A percentile compares a stretch with the other conserved stretches of the same genome.
Evolutionary conservation across 1,140 invertebrate genomes (phyloP).

Genomic region (Steinernema feltiae): DNA sequence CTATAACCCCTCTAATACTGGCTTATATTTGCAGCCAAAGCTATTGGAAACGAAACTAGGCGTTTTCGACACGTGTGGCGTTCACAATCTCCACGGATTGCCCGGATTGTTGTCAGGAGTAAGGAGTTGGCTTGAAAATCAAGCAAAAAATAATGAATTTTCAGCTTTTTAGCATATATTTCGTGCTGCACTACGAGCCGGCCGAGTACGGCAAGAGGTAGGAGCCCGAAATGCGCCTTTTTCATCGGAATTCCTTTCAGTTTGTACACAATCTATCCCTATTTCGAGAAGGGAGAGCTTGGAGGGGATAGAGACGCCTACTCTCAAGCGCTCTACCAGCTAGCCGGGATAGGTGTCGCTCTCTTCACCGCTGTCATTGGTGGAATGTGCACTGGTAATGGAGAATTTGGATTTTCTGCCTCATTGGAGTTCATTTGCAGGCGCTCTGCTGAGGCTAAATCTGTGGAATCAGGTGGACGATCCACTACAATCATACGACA

Average conservation of each 20-base stretch:
- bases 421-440: constrained; percentile 31
- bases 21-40: constrained; percentile 59
- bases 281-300: constrained; percentile 59
- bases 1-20: background rate
- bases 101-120: constrained; percentile 78
- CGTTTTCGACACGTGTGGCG: constrained; percentile 85
- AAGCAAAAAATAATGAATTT: constrained; percentile 5
- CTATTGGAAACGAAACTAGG: constrained; percentile 66
- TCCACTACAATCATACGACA: constrained; percentile 46
- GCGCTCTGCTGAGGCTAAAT: constrained; percentile 42
- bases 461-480: constrained; percentile 48
- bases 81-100: constrained; percentile 91
- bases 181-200: constrained; percentile 49
- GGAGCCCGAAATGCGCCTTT: too few relatives aligned
- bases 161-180: constrained; percentile 48
- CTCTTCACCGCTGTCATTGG: constrained; percentile 68
- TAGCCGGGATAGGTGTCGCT: constrained; percentile 69
- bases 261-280: constrained; percentile 62
- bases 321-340: constrained; percentile 73
- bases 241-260: too few relatives aligned
- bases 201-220: constrained; percentile 54
- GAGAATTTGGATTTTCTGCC: constrained; percentile 14
- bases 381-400: constrained; percentile 73
- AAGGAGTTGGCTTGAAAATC: constrained; percentile 46
- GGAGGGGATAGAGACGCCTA: constrained; percentile 63